phyloP scores from a whole-genome alignment of 2,888 invertebrate species.

The Nezara viridula region DNA sequence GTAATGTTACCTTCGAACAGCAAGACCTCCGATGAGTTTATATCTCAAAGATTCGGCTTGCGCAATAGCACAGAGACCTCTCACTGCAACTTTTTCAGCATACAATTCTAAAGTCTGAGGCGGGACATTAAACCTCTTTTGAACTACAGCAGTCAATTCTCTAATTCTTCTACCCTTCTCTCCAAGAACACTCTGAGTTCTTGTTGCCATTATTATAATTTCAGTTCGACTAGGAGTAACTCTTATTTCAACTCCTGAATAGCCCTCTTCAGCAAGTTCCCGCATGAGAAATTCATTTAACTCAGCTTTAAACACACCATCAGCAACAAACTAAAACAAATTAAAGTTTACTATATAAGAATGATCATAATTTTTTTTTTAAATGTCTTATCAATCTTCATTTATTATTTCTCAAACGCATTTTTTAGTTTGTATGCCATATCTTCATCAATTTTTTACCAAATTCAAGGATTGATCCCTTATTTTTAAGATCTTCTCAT shows the following conservation, averaged over 20 bases:
- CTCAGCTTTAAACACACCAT: conserved; percentile 99
- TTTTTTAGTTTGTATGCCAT: no score
- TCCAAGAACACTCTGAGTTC: conserved; percentile 98
- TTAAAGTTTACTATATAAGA: conserved; percentile 60
- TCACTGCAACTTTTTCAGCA: conserved; percentile 98
- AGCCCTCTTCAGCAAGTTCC: conserved; percentile 99
- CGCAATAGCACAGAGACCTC: conserved; percentile 99
- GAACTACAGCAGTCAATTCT: conserved; percentile 97
- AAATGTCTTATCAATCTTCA: no score
- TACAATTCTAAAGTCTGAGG: conserved; percentile 97
- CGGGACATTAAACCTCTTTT: conserved; percentile 97
- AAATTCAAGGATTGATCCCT: no score
- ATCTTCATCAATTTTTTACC: no score
- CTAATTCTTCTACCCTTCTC: conserved; percentile 97
- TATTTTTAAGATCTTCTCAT: no score
- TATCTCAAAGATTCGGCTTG: conserved; percentile 99
- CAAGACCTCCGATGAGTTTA: conserved; percentile 95
- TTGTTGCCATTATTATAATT: conserved; percentile 99
- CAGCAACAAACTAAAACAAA: conserved; percentile 91
- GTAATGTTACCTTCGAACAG: conserved; percentile 77
- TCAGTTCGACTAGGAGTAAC: conserved; percentile 97
- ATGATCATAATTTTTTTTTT: no score
- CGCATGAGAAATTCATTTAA: conserved; percentile 98
- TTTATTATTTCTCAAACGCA: no score
- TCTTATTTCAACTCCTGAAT: conserved; percentile 98